A percentile compares a stretch with the other conserved stretches of the same genome.
Conservation (phyloP, 2,888 invertebrate species). For the Allophyes oxyacanthae region DNA sequence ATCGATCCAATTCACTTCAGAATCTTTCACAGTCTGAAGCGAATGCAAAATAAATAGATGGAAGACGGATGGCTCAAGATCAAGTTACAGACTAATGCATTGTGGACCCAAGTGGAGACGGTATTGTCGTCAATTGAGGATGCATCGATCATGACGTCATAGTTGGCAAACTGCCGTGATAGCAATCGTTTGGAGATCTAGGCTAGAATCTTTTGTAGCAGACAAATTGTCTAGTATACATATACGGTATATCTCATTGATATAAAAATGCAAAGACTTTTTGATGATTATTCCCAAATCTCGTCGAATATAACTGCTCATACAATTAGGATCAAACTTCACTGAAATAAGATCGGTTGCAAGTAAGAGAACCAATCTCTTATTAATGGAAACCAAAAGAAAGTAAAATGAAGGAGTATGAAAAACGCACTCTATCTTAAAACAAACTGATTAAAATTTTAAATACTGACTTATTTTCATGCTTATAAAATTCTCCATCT, state of each 20-base stretch:
- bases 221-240: neutral
- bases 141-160: constrained; percentile 59
- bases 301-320: too few relatives aligned
- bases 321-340: too few relatives aligned
- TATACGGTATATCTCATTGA: neutral
- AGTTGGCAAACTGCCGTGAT: constrained; percentile 14
- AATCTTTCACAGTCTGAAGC: constrained; percentile 44
- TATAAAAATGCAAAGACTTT: too few relatives aligned
- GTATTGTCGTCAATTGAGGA: constrained; percentile 40
- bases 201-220: constrained; percentile 8
- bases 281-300: too few relatives aligned
- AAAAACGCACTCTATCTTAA: too few relatives aligned
- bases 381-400: too few relatives aligned
- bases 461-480: too few relatives aligned
- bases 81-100: constrained; percentile 59
- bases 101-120: constrained; percentile 39
- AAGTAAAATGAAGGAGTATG: too few relatives aligned
- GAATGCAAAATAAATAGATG: constrained; percentile 52
- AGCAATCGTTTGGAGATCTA: constrained; percentile 1
- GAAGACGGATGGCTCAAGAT: constrained; percentile 51
- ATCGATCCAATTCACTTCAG: constrained; percentile 38
- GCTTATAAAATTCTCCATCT: too few relatives aligned
- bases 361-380: too few relatives aligned
- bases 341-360: too few relatives aligned
- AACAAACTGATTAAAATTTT: too few relatives aligned